A percentile compares a stretch with the other conserved stretches of the same genome.
phyloP scores from a whole-genome alignment of 2,797 vertebrate species.

The Pogonophryne albipinna region DNA sequence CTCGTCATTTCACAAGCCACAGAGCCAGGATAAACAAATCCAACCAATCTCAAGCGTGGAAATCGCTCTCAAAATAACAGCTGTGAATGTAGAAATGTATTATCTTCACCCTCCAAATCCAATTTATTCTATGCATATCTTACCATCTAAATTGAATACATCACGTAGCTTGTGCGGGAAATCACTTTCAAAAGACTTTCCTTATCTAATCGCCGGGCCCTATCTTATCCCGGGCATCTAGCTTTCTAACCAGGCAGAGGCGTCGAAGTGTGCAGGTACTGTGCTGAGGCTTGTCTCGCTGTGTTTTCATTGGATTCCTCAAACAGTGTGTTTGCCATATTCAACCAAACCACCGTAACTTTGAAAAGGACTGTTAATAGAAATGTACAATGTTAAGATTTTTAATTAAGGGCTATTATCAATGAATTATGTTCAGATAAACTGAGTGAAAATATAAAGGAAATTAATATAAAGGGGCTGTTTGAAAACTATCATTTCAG shows the following conservation, averaged over 20 bases:
- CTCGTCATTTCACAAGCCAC: slow-evolving; percentile 58
- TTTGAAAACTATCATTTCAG: slow-evolving; percentile 55
- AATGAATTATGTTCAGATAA: slow-evolving; percentile 77
- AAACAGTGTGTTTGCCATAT: slow-evolving; percentile 31
- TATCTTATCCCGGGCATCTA: slow-evolving; percentile 83
- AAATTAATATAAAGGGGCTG: slow-evolving; percentile 73
- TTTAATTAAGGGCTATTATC: slow-evolving; percentile 83
- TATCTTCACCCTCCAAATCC: slow-evolving; percentile 79
- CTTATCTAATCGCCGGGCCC: slow-evolving; percentile 81
- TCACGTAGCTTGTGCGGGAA: slow-evolving; percentile 76
- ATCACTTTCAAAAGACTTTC: slow-evolving; percentile 80
- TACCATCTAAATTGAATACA: slow-evolving; percentile 87
- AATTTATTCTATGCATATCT: slow-evolving; percentile 85
- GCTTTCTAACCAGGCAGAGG: slow-evolving; percentile 75
- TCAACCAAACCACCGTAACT: slow-evolving; percentile 52
- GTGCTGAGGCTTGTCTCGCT: slow-evolving; percentile 49
- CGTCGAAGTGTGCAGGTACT: slow-evolving; percentile 46
- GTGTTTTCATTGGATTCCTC: slow-evolving; percentile 51
- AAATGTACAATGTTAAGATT: slow-evolving; percentile 77
- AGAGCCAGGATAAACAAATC: slow-evolving; percentile 71
- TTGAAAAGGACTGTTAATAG: slow-evolving; percentile 75
- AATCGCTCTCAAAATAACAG: slow-evolving; percentile 78
- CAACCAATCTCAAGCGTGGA: slow-evolving; percentile 67
- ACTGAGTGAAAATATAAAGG: slow-evolving; percentile 64
- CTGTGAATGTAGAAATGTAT: slow-evolving; percentile 70